Conservation (phyloP, 2,797 vertebrate genomes). For the Lagorchestes hirsutus region DNA sequence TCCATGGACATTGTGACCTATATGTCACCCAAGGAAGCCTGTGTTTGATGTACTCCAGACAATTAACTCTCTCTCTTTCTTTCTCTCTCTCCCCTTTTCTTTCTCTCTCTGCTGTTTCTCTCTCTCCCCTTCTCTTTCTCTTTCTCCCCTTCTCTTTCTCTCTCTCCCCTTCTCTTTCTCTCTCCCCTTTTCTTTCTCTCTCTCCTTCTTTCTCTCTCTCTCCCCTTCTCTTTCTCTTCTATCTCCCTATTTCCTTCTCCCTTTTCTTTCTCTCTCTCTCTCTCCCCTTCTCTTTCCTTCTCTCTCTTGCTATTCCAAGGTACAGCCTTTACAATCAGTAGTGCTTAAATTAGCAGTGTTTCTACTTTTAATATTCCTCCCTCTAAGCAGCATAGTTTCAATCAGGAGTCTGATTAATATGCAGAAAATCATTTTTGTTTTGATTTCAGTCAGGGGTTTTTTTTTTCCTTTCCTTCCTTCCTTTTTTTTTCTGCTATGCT, state of each 20-base stretch:
- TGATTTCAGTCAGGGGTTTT: conserved; percentile 79
- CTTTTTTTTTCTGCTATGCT: conserved; percentile 2
- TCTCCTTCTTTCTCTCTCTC: neutral
- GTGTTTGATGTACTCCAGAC: neutral
- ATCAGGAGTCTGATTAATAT: conserved; percentile 85
- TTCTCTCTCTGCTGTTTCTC: too few relatives aligned
- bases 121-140: too few relatives aligned
- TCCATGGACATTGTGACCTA: neutral
- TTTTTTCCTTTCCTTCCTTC: neutral
- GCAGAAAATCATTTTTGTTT: conserved; percentile 84
- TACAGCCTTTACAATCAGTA: conserved; percentile 83
- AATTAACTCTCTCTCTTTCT: neutral
- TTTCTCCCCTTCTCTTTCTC: too few relatives aligned
- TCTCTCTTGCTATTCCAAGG: conserved; percentile 71
- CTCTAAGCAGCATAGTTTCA: conserved; percentile 81
- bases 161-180: neutral
- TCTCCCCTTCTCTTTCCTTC: neutral
- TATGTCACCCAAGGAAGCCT: neutral
- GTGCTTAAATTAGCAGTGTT: conserved; percentile 85
- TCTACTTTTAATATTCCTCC: conserved; percentile 84
- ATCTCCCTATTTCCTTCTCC: neutral
- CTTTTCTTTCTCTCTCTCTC: too few relatives aligned
- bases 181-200: too few relatives aligned
- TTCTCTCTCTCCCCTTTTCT: too few relatives aligned
- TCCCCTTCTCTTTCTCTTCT: neutral